phyloP scores from a whole-genome alignment of 2,797 vertebrate genomes.

The Siniperca undulata region DNA sequence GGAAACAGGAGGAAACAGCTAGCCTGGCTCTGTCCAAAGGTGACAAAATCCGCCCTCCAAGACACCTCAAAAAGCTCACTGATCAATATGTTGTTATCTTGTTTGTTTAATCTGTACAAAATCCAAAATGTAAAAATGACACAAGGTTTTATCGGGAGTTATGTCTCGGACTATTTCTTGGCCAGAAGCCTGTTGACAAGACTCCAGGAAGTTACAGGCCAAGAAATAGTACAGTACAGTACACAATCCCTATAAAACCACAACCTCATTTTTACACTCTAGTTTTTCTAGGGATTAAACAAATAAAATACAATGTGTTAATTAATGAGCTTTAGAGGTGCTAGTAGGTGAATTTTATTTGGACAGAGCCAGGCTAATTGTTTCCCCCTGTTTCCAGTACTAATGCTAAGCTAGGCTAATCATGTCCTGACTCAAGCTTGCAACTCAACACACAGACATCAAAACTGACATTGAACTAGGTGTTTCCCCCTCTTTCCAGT shows the following conservation, averaged over 20 bases:
- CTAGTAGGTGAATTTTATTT: not conserved
- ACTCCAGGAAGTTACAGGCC: not conserved
- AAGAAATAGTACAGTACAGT: not conserved
- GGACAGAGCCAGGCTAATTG: not conserved
- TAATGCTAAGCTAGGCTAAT: conserved; percentile 13
- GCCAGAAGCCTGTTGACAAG: not conserved
- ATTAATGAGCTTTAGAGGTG: not conserved
- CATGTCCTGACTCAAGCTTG: not conserved
- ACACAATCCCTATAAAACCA: too few species aligned
- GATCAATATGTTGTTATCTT: not conserved
- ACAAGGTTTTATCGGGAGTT: not conserved
- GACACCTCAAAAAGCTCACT: not conserved
- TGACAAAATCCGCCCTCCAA: not conserved
- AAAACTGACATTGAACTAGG: not conserved
- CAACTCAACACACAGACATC: not conserved
- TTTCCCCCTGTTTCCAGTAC: not conserved
- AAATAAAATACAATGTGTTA: not conserved
- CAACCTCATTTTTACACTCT: too few species aligned
- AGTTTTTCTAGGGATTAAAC: not conserved
- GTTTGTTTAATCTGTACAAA: not conserved
- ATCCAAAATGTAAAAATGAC: not conserved
- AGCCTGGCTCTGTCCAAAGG: not conserved
- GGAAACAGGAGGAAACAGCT: not conserved
- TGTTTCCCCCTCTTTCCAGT: not conserved
- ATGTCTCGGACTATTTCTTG: not conserved